Evolutionary conservation across 2,113 vertebrate genomes (phyloP).

Genomic region (Sorex fumeus): DNA sequence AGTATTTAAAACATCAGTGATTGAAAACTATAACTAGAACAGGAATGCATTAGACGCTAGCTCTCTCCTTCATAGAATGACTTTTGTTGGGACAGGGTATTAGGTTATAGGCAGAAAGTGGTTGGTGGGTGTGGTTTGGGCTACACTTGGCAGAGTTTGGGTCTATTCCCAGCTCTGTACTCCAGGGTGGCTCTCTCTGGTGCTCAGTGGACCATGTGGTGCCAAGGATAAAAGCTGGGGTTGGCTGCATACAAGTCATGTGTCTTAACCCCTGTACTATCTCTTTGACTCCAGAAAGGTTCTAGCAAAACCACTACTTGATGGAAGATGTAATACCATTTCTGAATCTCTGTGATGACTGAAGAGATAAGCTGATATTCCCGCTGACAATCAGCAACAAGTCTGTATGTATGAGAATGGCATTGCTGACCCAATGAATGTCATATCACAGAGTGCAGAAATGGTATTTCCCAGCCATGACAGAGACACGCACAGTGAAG

Average conservation of each 20-base stretch:
- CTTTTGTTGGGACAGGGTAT: constrained; percentile 11
- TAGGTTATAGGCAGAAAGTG: constrained; percentile 34
- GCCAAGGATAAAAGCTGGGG: no score
- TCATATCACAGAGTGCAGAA: constrained; percentile 68
- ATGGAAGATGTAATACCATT: constrained; percentile 18
- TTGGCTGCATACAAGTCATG: no score
- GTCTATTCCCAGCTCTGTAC: no score
- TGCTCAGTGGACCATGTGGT: no score
- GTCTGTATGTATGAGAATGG: neutral
- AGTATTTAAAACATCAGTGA: constrained; percentile 16
- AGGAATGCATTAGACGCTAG: constrained; percentile 18
- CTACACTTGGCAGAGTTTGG: no score
- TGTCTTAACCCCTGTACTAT: no score
- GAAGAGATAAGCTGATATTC: constrained; percentile 26
- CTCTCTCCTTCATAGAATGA: neutral
- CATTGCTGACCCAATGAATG: constrained; percentile 11
- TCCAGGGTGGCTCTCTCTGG: no score
- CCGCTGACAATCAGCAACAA: constrained; percentile 7
- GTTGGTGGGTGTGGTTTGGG: neutral
- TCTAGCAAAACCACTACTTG: neutral
- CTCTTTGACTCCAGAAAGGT: no score
- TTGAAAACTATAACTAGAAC: constrained; percentile 27
- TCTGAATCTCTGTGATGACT: constrained; percentile 37
- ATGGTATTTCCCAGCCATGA: constrained; percentile 57
- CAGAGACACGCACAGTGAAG: neutral